Base-by-base conservation (phyloP, 2,797 vertebrate species). In the Tinamus major region DNA sequence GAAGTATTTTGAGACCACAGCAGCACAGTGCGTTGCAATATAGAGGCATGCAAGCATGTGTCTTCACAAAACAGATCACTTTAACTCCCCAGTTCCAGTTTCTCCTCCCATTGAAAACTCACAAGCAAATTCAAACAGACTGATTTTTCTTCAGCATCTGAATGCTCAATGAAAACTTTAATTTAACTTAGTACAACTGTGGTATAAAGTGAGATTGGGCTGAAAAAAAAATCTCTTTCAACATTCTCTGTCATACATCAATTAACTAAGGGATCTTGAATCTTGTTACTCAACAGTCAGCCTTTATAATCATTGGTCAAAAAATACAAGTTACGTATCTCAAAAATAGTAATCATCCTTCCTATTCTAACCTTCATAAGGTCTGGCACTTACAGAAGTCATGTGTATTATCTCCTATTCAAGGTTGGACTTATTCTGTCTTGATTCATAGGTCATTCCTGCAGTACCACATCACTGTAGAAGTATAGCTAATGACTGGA, bases 211-310 rank as follows among this genome's bases (percentile, higher is more conserved):
- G 42, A 7, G 18, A 80, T 44, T 85, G 62, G 85, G 75, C 33
- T 69, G 41, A 89, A 79, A 62, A 77, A 69, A 77, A 65, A 53
- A 69, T 42, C 6, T 92, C 62, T 89, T 80, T 89, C 59, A 67
- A 17, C 59, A 16, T 72, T 91, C 65, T 87, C 35, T 76, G 31
- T 21, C n/a, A 79, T 63, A n/a, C 70, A 80, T 85, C 76, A 87
- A 69, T 85, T 93, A 90, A 80, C 49, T 91, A 68, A 72, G 23
- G 18, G 46, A 92, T 42, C 63, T n/a, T 51, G 85, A 90, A 67
- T 81, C 55, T 94, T 51, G 46, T 91, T 89, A 80, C 37, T 80
- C 42, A 94, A 87, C 65, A 76, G 72, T 33, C 59, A 96, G 59
- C 21, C 59, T 85, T 92, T 95, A n/a, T 64, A 83, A 87, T 80